Conservation (phyloP, 2,888 invertebrate species). For the Germaria angustata region DNA sequence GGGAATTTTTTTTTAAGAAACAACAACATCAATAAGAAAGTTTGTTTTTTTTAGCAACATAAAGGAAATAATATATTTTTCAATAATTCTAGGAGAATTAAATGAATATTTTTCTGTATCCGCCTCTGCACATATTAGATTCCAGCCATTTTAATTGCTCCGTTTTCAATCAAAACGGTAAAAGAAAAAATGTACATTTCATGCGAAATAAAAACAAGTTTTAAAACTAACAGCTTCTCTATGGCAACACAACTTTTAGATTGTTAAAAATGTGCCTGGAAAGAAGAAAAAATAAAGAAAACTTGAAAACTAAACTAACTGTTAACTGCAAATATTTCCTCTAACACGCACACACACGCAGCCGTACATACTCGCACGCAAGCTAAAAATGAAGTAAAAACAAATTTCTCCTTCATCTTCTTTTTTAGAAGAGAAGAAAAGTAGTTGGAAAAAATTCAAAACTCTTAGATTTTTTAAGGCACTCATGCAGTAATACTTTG, state of each 20-base stretch:
- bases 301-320: slow-evolving; percentile 27
- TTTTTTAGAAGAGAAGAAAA: not conserved
- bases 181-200: slow-evolving; percentile 2
- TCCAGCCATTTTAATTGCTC: slow-evolving; percentile 28
- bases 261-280: slow-evolving; percentile 13
- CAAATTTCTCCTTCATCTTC: too few relatives aligned
- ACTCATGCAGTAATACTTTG: slow-evolving; percentile 41
- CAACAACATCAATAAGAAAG: too few relatives aligned
- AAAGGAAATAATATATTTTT: too few relatives aligned
- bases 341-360: not conserved
- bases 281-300: slow-evolving; percentile 12
- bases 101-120: too few relatives aligned
- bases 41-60: too few relatives aligned
- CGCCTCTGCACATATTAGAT: not conserved
- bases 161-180: not conserved
- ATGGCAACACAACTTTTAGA: slow-evolving; percentile 22
- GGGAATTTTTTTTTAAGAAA: too few relatives aligned
- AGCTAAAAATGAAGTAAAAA: not conserved
- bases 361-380: not conserved
- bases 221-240: slow-evolving; percentile 27
- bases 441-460: too few relatives aligned
- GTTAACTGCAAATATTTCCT: slow-evolving; percentile 32
- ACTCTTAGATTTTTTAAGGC: slow-evolving; percentile 41
- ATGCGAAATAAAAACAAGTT: slow-evolving; percentile 28
- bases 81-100: too few relatives aligned